phyloP scores from a whole-genome alignment of 2,113 vertebrate genomes.

The Lates calcarifer region DNA sequence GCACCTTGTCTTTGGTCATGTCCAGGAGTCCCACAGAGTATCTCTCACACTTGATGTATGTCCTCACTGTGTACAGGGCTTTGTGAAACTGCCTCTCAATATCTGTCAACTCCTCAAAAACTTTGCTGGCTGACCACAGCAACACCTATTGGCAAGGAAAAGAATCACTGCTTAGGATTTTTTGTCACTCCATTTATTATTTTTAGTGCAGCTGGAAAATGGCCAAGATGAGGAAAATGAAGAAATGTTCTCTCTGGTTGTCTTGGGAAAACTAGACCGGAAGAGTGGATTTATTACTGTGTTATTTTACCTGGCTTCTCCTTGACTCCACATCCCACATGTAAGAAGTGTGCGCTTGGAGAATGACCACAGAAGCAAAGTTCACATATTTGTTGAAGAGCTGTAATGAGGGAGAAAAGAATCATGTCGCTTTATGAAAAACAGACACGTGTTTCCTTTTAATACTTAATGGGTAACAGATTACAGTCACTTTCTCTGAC shows the following conservation, averaged over 20 bases:
- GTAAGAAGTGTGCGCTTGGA: constrained; percentile 83
- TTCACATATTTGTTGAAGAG: constrained; percentile 91
- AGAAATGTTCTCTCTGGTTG: background rate
- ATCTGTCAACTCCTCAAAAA: constrained; percentile 96
- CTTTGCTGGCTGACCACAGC: constrained; percentile 94
- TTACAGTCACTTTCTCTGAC: background rate
- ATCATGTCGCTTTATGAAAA: background rate
- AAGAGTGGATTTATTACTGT: background rate
- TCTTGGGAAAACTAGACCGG: background rate
- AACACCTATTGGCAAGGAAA: constrained; percentile 82
- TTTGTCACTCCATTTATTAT: background rate
- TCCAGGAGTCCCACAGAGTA: constrained; percentile 94
- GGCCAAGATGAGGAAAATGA: background rate
- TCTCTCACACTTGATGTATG: constrained; percentile 91
- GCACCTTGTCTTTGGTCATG: constrained; percentile 97
- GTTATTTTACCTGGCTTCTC: constrained; percentile 90
- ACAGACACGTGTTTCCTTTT: background rate
- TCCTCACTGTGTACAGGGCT: constrained; percentile 91
- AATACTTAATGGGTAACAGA: background rate
- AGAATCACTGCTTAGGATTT: background rate
- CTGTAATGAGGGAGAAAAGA: constrained; percentile 72
- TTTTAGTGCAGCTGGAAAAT: background rate
- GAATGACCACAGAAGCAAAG: constrained; percentile 84
- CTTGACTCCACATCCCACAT: constrained; percentile 90
- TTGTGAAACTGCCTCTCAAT: constrained; percentile 97